These are phyloP conservation scores for Telmatochromis brichardi DNA, from an alignment of 2,113 vertebrate genomes.

Conservation along the genomic window DNA sequence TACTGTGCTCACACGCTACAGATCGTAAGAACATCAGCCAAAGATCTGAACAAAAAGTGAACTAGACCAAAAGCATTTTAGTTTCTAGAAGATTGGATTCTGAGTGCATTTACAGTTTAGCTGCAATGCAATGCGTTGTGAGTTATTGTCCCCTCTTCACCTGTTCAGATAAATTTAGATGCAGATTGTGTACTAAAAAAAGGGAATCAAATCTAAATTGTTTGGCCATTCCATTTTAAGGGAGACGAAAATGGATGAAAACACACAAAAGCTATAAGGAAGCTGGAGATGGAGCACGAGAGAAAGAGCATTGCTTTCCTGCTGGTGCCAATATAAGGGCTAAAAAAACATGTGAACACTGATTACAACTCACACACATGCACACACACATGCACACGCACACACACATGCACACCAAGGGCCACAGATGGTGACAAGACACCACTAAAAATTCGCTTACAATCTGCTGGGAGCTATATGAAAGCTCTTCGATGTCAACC, in stretches of 20 bases:
- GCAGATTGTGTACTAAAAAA: not conserved
- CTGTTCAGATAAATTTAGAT: not conserved
- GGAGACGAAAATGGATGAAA: not conserved
- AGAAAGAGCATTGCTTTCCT: not conserved
- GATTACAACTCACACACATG: not conserved
- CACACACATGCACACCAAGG: not conserved
- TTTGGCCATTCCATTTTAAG: not conserved
- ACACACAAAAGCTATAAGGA: not conserved
- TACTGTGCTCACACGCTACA: not conserved
- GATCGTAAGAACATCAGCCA: not conserved
- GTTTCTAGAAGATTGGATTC: not conserved
- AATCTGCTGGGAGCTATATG: conserved; percentile 30
- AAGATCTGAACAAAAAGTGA: not conserved
- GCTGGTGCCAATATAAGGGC: not conserved
- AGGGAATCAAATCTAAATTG: not conserved
- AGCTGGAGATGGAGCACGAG: not conserved
- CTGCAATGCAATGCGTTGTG: not conserved
- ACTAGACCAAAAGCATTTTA: not conserved
- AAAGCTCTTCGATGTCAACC: conserved; percentile 2
- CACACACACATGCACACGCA: not conserved
- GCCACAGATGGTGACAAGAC: conserved; percentile 26
- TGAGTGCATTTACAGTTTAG: not conserved
- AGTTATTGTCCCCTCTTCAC: not conserved
- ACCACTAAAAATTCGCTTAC: conserved; percentile 31
- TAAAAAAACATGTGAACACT: conserved; percentile 13